Conservation (phyloP, 2,888 invertebrate genomes). For the Eupithecia tripunctaria region DNA sequence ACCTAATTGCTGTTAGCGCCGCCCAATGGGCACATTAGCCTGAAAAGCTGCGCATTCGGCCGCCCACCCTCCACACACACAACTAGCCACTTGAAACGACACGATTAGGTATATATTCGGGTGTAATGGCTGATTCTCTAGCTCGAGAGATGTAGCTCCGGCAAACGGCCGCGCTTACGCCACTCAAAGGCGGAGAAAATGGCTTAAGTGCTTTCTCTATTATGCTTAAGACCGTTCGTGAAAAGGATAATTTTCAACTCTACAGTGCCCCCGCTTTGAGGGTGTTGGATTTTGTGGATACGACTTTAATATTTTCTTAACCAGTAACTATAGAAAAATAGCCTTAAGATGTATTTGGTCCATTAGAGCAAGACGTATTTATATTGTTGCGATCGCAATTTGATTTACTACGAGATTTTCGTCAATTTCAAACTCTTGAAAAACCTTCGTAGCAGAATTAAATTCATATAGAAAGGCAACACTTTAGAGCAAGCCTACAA, state of each 20-base stretch:
- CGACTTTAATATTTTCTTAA: slow-evolving; percentile 35
- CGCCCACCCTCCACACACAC: slow-evolving; percentile 56
- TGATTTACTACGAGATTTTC: neutral
- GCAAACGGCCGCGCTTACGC: slow-evolving; percentile 82
- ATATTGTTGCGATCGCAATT: neutral
- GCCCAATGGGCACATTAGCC: slow-evolving; percentile 81
- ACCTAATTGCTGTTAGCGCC: slow-evolving; percentile 82
- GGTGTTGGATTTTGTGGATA: slow-evolving; percentile 64
- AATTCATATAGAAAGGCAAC: neutral
- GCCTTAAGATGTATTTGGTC: neutral
- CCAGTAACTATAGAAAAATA: neutral
- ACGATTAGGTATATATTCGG: slow-evolving; percentile 70
- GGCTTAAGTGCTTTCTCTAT: slow-evolving; percentile 85
- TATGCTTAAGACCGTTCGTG: slow-evolving; percentile 84
- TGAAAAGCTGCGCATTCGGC: slow-evolving; percentile 65
- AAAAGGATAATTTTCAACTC: slow-evolving; percentile 85
- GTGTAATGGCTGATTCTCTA: slow-evolving; percentile 83
- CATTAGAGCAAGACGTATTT: neutral
- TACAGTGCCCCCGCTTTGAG: slow-evolving; percentile 70
- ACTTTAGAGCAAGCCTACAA: neutral
- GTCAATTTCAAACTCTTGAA: neutral
- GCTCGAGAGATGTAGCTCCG: slow-evolving; percentile 79
- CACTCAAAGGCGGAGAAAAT: slow-evolving; percentile 85
- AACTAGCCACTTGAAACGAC: slow-evolving; percentile 58
- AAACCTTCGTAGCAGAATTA: neutral